Percentiles rank a stretch among this genome's conserved stretches.
Evolutionary conservation across 2,113 vertebrate species (phyloP).

Genomic region (Setophaga kirtlandii): DNA sequence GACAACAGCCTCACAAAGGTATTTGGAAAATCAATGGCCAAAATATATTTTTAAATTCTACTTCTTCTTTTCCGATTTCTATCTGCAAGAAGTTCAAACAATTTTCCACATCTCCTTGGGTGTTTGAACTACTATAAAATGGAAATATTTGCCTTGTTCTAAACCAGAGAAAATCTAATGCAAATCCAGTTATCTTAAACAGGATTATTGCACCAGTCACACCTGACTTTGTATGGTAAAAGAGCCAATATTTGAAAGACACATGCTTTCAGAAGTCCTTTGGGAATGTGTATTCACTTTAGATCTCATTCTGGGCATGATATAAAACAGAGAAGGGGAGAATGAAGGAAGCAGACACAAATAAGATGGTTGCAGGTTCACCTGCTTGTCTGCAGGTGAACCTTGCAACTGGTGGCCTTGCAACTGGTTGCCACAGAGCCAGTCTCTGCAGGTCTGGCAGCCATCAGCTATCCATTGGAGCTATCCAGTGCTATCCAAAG

Average conservation of each 20-base stretch:
- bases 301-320: neutral
- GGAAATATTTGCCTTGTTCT: neutral
- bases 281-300: neutral
- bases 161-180: neutral
- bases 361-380: neutral
- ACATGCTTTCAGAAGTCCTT: neutral
- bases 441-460: neutral
- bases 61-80: neutral
- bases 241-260: neutral
- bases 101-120: neutral
- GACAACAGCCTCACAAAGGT: neutral
- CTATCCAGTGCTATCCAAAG: too few relatives aligned
- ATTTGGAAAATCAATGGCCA: neutral
- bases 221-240: neutral
- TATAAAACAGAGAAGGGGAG: neutral
- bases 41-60: neutral
- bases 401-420: neutral
- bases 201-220: neutral
- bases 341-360: neutral
- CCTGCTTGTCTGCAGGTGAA: neutral
- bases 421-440: fast-evolving
- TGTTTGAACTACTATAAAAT: neutral
- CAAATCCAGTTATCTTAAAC: neutral
- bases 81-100: neutral
- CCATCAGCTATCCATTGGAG: neutral